Base-by-base conservation (phyloP, 2,888 invertebrate species). In the Leptogaster cylindrica region DNA sequence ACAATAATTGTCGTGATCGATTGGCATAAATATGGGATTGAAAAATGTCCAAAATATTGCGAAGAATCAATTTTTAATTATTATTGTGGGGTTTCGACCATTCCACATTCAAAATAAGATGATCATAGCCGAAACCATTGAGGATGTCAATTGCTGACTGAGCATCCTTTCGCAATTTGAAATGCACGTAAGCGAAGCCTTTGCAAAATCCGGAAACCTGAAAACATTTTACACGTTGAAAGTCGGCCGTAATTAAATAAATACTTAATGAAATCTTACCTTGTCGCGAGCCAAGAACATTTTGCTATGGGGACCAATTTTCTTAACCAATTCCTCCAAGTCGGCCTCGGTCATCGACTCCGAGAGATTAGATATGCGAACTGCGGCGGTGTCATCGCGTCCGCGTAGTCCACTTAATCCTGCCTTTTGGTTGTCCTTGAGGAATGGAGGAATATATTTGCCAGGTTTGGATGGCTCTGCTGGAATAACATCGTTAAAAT, bases 151-250 rank as follows among this genome's bases (percentile, higher is more conserved):
- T 97, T 67, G 99, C 99, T 75, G 91, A 88, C 3, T 93, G 92
- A 44, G 97, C 97, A 82, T 96, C 95, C 75, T 90, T 89, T 74
- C 91, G 87, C 74, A 89, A 89, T 80, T 93, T 93, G 83, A 95
- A 99, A 77, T 97, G 98, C 69, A 99, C 95, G 79, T 98, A 99
- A 10, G 98, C 98, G 82, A 98, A 99, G 69, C 98, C 98, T 86
- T 96, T 93, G 82, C 93, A 93, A n/a, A 87, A 84, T 7, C 92
- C 92, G 72, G 91, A 91, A 69, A 85, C 86, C 84, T 84, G 82
- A 72, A 83, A 70, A 79, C 12, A 76, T 75, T n/a, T n/a, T n/a
- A n/a, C n/a, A n/a, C n/a, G n/a, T n/a, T n/a, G n/a, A n/a, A n/a
- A n/a, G n/a, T n/a, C n/a, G n/a, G n/a, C n/a, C n/a, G n/a, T n/a